Base-by-base conservation (phyloP, 2,797 vertebrate genomes). In the Tokudaia muenninki region DNA sequence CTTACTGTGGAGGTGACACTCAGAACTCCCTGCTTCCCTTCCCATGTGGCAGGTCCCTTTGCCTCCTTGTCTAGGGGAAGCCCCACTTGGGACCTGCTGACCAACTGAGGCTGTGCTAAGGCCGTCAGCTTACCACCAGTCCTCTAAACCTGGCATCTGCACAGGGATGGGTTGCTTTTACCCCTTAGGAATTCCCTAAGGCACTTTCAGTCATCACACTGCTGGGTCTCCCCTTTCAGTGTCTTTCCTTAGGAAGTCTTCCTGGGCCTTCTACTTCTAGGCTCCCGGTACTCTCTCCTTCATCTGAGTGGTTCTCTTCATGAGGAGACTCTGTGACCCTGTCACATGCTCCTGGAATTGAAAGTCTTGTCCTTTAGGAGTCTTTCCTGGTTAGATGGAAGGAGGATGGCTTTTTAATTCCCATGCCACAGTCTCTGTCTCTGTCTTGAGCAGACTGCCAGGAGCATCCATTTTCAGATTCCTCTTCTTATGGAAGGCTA, bases 391-490 rank as follows among this genome's bases (percentile, higher is more conserved):
- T 61, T 24, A 8, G 47, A n/a, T 2, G 52, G 61, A 47, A 52
- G 24, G 50, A 72, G 16, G 44, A 22, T 12, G 44, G 57, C 75
- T 29, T 59, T 55, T 41, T 72, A n/a, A 17, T 4, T 24, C 6
- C 57, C 4, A 7, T 5, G 50, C 34, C 14, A 19, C 4, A 26
- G 55, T n/a, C 61, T 80, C 11, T 77, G 52, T 52, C 37, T 10
- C 19, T 47, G 22, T 55, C 63, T 67, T 6, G 47, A 57, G 75
- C 37, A 74, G 72, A 90, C 81, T 87, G 37, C 34, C 9, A 24
- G 79, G 75, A 22, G 11, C 3, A 1, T 0, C 26, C 7, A 6
- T 29, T 61, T 63, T 12, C 78, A 47, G 21, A 16, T 3, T 47
- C 12, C 87, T 63, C 75, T 65, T 29, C 24, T 63, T 50, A 34